phyloP scores from a whole-genome alignment of 2,888 invertebrate genomes.

The Cheilosia variabilis region DNA sequence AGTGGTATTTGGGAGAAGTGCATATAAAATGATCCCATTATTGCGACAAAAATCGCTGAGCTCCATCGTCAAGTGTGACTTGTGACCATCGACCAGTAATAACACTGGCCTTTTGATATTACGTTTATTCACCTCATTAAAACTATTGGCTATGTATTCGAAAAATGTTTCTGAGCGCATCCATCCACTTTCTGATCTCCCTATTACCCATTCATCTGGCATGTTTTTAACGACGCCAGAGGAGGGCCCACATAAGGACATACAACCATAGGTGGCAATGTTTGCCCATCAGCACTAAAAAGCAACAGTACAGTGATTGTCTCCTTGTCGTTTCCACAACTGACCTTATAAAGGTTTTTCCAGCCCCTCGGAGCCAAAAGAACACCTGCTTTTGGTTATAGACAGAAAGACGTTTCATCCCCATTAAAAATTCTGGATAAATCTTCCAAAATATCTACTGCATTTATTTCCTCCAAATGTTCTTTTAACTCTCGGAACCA shows the following conservation, averaged over 20 bases:
- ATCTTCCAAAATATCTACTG: constrained; percentile 26
- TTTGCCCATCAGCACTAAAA: too few species aligned
- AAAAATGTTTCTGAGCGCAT: constrained; percentile 61
- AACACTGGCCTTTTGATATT: constrained; percentile 57
- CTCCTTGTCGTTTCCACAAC: too few species aligned
- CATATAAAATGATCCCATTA: constrained; percentile 54
- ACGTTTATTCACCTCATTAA: constrained; percentile 44
- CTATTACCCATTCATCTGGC: constrained; percentile 47
- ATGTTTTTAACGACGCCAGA: constrained; percentile 33
- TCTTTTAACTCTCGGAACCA: constrained; percentile 29
- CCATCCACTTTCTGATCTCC: constrained; percentile 26
- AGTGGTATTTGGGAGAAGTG: constrained; percentile 64
- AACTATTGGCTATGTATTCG: constrained; percentile 24
- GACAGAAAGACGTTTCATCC: constrained; percentile 11
- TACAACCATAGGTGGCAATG: too few species aligned
- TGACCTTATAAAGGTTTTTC: too few species aligned
- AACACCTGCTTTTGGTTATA: background rate
- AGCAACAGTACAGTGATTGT: too few species aligned
- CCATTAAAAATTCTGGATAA: constrained; percentile 50
- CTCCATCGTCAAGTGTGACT: constrained; percentile 58
- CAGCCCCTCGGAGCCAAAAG: too few species aligned
- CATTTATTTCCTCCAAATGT: constrained; percentile 7
- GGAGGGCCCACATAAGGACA: background rate
- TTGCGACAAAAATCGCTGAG: constrained; percentile 61
- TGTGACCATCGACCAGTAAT: constrained; percentile 66